These are phyloP conservation scores for Heterodera carotae DNA, from an alignment of 1,140 invertebrate genomes.

Conservation along the genomic window DNA sequence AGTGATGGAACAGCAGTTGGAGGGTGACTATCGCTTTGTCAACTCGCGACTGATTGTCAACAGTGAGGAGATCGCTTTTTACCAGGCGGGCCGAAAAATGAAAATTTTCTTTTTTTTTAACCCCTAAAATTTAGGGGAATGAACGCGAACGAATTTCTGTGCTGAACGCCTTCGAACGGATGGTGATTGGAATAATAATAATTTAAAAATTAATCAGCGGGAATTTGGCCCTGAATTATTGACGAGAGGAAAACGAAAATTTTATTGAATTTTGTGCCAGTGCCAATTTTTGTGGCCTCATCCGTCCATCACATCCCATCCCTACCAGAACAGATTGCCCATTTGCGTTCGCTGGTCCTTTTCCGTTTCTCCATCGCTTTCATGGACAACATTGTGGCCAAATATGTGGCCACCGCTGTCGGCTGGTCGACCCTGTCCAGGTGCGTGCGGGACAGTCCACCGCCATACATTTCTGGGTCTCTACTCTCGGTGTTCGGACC, in stretches of 20 bases:
- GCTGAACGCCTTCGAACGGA: conserved; percentile 82
- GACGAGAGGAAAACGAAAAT: too few species aligned
- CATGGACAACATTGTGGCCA: conserved; percentile 91
- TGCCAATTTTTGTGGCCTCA: too few species aligned
- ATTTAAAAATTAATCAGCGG: too few species aligned
- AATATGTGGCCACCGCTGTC: conserved; percentile 89
- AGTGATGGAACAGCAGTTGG: conserved; percentile 88
- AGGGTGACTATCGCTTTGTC: conserved; percentile 95
- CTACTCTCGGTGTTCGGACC: too few species aligned
- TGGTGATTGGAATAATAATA: conserved; percentile 70
- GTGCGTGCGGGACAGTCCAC: too few species aligned
- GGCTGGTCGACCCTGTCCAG: conserved; percentile 92
- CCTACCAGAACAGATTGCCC: conserved; percentile 81
- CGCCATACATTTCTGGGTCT: too few species aligned
- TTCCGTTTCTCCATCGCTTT: conserved; percentile 91
- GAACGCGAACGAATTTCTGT: conserved; percentile 83
- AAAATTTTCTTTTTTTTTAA: conserved; percentile 14
- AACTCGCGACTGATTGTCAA: conserved; percentile 94
- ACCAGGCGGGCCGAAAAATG: conserved; percentile 70
- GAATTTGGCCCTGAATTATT: too few species aligned
- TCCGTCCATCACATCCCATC: too few species aligned
- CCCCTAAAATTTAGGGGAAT: too few species aligned
- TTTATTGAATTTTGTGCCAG: too few species aligned
- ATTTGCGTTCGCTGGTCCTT: conserved; percentile 83
- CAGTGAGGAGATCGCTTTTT: conserved; percentile 96